These are phyloP conservation scores for Zalophus californianus DNA, from an alignment of 2,797 vertebrate genomes.

Conservation along the genomic window DNA sequence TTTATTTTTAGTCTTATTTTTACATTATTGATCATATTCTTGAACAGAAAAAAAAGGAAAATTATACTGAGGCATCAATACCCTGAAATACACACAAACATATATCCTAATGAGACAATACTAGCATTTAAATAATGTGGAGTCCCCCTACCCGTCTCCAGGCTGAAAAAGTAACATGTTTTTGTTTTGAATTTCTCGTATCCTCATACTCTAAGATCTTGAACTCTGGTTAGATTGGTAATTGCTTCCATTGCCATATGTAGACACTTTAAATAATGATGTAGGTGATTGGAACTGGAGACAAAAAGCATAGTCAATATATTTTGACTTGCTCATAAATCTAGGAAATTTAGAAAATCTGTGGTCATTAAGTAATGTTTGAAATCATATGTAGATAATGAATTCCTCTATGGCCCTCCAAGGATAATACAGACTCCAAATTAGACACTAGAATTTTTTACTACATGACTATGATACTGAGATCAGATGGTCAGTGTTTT, in stretches of 20 bases:
- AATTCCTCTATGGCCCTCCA: neutral
- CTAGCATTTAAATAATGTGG: neutral
- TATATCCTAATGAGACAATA: neutral
- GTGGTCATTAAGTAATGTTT: constrained; percentile 65
- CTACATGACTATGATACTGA: neutral
- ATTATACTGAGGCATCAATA: neutral
- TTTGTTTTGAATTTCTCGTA: neutral
- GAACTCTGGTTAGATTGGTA: neutral
- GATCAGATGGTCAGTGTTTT: constrained; percentile 17
- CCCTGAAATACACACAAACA: neutral
- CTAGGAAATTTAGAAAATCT: constrained; percentile 61
- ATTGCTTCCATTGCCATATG: constrained; percentile 22
- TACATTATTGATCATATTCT: constrained; percentile 57
- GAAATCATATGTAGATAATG: constrained; percentile 62
- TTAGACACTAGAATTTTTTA: neutral
- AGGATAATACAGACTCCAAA: neutral
- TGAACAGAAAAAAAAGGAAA: constrained; percentile 17
- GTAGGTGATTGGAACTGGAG: neutral
- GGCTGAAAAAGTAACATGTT: neutral
- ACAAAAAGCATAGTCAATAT: constrained; percentile 57
- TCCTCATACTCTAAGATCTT: neutral
- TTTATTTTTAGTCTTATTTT: constrained; percentile 66
- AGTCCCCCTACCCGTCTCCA: neutral
- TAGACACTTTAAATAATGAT: constrained; percentile 63
- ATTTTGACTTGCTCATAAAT: constrained; percentile 74